Percentiles rank a stretch among this genome's conserved stretches.
These are phyloP conservation scores for Falco cherrug DNA, from an alignment of 2,797 vertebrate species.

Conservation along the genomic window DNA sequence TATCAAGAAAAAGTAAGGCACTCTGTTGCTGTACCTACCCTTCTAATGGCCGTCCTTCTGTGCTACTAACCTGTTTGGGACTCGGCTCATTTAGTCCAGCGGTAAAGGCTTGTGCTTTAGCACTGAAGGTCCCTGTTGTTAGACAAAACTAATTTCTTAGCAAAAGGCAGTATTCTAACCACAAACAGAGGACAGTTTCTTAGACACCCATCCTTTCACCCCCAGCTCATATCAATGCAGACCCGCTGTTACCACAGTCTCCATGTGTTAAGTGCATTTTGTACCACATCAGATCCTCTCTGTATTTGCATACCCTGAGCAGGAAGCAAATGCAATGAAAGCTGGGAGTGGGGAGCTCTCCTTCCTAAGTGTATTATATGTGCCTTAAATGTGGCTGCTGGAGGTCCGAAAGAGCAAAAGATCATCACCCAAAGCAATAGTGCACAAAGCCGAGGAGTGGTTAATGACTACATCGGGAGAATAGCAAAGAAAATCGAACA, in stretches of 20 bases:
- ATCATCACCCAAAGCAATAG: neutral
- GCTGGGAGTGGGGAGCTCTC: neutral
- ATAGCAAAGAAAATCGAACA: neutral
- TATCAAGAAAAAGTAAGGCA: neutral
- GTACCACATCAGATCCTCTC: fast-evolving
- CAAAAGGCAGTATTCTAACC: neutral
- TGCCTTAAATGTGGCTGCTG: neutral
- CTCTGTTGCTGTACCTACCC: neutral
- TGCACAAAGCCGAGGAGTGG: neutral
- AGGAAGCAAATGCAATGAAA: neutral
- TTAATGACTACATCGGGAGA: neutral
- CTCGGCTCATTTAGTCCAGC: neutral
- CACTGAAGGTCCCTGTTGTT: neutral
- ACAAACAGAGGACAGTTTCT: neutral
- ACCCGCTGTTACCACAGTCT: neutral
- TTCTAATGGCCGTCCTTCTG: neutral
- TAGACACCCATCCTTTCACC: neutral
- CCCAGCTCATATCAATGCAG: neutral
- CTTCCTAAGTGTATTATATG: neutral
- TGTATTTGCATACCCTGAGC: neutral
- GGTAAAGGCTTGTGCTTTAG: neutral
- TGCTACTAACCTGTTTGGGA: neutral
- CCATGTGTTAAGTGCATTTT: fast-evolving
- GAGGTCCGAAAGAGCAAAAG: neutral
- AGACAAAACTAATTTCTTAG: neutral